Percentiles rank a stretch among this genome's conserved stretches.
Conservation (phyloP, 2,797 vertebrate species). For the Acanthis flammea region DNA sequence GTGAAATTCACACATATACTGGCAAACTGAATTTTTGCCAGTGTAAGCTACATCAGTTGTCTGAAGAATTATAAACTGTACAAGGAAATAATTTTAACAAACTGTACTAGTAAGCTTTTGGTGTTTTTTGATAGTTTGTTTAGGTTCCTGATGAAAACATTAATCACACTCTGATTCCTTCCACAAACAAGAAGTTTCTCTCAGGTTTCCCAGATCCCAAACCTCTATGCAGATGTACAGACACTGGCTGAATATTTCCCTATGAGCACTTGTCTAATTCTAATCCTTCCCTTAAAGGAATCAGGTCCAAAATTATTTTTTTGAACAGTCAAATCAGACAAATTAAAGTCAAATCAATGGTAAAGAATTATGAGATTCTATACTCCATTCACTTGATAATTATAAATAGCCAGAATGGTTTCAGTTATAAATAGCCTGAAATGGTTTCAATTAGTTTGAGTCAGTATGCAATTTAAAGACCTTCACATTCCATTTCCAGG, state of each 20-base stretch:
- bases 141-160: neutral
- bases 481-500: neutral
- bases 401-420: neutral
- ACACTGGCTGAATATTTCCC: neutral
- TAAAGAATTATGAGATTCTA: neutral
- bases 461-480: neutral
- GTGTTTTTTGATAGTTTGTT: neutral
- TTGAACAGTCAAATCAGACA: neutral
- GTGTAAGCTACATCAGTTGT: neutral
- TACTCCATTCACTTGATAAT: neutral
- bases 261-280: neutral
- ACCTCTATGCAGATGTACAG: neutral
- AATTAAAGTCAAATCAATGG: neutral
- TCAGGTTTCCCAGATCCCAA: neutral
- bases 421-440: neutral
- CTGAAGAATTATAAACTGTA: neutral
- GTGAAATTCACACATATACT: neutral
- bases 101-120: neutral
- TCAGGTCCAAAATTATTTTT: neutral
- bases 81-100: neutral
- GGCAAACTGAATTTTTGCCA: slow-evolving; percentile 1
- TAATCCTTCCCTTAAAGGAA: neutral
- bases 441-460: neutral
- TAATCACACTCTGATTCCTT: neutral
- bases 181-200: neutral